Percentiles rank a stretch among this genome's conserved stretches.
phyloP scores from a whole-genome alignment of 2,888 invertebrate species.

The Hypercompe scribonia region DNA sequence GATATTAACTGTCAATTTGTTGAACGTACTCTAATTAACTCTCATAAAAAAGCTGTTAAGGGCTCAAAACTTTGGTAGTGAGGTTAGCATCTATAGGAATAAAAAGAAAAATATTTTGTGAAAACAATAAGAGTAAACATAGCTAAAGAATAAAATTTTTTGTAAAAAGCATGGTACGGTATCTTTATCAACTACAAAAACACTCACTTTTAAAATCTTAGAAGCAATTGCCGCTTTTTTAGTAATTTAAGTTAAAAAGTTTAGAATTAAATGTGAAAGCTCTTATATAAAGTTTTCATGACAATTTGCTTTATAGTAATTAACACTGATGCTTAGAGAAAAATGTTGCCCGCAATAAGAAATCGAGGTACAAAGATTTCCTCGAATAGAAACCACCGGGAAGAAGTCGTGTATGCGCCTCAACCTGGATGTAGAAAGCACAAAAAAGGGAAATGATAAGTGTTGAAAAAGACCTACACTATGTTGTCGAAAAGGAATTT shows the following conservation, averaged over 20 bases:
- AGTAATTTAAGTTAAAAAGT: not conserved
- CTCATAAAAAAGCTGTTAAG: slow-evolving; percentile 12
- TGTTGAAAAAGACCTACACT: no score
- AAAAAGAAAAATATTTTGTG: not conserved
- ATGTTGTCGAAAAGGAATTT: no score
- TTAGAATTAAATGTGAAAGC: no score
- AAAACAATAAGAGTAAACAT: not conserved
- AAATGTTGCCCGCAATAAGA: not conserved
- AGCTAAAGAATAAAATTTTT: not conserved
- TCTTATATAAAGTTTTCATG: not conserved
- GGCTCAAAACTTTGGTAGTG: not conserved
- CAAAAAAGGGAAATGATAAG: not conserved
- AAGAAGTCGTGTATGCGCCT: no score
- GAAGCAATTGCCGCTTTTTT: not conserved
- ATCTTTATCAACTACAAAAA: not conserved
- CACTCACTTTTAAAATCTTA: not conserved
- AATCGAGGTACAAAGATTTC: not conserved
- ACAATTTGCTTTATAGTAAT: not conserved
- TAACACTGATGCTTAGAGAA: no score
- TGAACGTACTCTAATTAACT: slow-evolving; percentile 24
- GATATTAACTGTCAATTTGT: slow-evolving; percentile 23
- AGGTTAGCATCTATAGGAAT: not conserved
- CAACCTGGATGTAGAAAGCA: no score
- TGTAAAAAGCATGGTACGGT: not conserved
- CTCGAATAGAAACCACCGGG: no score